Evolutionary conservation across 2,888 invertebrate species (phyloP), one percentile per base, ranked within the genome.

Genomic region (Erebia aethiops): DNA sequence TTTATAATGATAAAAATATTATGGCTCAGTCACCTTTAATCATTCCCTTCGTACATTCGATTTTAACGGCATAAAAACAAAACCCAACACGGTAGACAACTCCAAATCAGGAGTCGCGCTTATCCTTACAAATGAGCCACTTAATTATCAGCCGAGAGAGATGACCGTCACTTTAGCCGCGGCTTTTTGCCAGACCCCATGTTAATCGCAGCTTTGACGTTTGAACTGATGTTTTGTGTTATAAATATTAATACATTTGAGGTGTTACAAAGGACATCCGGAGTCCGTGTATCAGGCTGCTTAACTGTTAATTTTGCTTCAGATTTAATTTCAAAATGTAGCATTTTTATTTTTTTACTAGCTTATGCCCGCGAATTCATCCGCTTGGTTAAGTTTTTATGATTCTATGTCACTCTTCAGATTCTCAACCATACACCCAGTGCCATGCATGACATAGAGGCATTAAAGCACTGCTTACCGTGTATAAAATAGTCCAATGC

Each of bases 141-240:
- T 89, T 87, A 86, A 87, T 89, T 89, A 88, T 78, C 75, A 74
- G 76, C 80, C 80, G 83, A 86, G 88, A 88, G 80, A 77, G 82
- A 89, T 88, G 85, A 78, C 77, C 74, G 79, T 77, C 85, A 87
- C 65, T 89, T 84, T 84, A 80, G 81, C 69, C 70, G 54, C 74
- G 70, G 61, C 79, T 80, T 82, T 87, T 86, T 86, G 87, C 86
- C 84, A 76, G 75, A 77, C 80, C 81, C 80, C 78, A 4, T 75
- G 78, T 80, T 87, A 87, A 87, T 85, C 81, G 85, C 74, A 79
- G 84, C 26, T 71, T 69, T 69, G 70, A 67, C 71, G 63, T 72
- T 71, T 74, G 70, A 70, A 67, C 60, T 63, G 58, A 60, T 65
- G 71, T 67, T 61, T 64, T 18, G 49, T 18, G 67, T 67, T 56